Percentiles rank a stretch among this genome's conserved stretches.
phyloP scores from a whole-genome alignment of 1,140 invertebrate species.

The Drosophila biarmipes region DNA sequence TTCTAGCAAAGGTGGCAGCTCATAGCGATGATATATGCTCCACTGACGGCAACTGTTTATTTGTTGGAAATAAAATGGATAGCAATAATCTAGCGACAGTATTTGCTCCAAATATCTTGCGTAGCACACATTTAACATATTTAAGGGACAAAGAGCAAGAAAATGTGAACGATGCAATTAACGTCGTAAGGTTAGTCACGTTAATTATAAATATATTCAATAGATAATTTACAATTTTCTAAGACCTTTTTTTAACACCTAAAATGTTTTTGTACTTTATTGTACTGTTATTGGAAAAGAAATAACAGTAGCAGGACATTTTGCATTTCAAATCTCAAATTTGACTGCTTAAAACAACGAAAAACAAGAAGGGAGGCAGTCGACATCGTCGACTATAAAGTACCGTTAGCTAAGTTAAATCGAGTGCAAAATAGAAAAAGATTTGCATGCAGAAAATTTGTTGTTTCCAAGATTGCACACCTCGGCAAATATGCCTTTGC shows the following conservation, averaged over 20 bases:
- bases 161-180: slow-evolving; percentile 90
- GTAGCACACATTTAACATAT: slow-evolving; percentile 87
- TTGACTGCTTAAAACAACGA: too few relatives aligned
- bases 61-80: slow-evolving; percentile 96
- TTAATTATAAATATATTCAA: neutral
- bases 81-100: slow-evolving; percentile 95
- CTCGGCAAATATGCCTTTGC: too few relatives aligned
- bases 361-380: too few relatives aligned
- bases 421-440: too few relatives aligned
- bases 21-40: slow-evolving; percentile 75
- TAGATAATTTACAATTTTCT: neutral
- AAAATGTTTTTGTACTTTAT: too few relatives aligned
- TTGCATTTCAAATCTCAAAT: too few relatives aligned
- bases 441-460: too few relatives aligned
- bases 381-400: too few relatives aligned
- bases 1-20: slow-evolving; percentile 91
- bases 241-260: neutral
- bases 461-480: too few relatives aligned
- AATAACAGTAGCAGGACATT: too few relatives aligned
- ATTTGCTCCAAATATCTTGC: slow-evolving; percentile 96
- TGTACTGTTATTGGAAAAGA: too few relatives aligned
- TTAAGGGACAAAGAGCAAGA: slow-evolving; percentile 54
- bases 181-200: slow-evolving; percentile 87
- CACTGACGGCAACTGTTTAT: slow-evolving; percentile 47
- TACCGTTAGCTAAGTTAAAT: too few relatives aligned